Conservation (phyloP, 2,797 vertebrate species). For the Pristis pectinata region DNA sequence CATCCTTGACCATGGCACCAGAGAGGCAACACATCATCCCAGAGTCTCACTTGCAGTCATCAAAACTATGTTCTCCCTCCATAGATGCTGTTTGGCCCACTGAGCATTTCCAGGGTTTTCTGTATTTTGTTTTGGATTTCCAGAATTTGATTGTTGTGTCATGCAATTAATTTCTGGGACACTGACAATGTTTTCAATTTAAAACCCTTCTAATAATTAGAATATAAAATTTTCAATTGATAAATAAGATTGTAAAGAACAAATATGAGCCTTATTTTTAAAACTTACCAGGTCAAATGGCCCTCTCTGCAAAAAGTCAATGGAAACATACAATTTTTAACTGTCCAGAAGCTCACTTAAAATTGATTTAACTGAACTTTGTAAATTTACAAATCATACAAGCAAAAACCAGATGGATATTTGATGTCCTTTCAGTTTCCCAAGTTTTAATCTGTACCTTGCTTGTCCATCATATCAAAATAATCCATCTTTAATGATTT, state of each 20-base stretch:
- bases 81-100: too few relatives aligned
- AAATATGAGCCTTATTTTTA: not conserved
- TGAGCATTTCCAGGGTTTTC: too few relatives aligned
- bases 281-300: not conserved
- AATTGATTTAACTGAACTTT: not conserved
- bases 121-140: too few relatives aligned
- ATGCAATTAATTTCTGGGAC: not conserved
- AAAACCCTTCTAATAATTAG: not conserved
- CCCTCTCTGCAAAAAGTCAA: not conserved
- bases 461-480: not conserved
- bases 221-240: not conserved
- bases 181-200: not conserved
- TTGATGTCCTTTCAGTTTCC: not conserved
- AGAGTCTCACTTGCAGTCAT: too few relatives aligned
- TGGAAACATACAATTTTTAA: not conserved
- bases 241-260: not conserved
- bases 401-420: not conserved
- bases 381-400: not conserved
- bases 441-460: not conserved
- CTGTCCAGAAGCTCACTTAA: not conserved
- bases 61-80: too few relatives aligned
- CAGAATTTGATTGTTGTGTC: too few relatives aligned
- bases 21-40: too few relatives aligned
- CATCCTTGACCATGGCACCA: too few relatives aligned
- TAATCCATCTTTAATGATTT: not conserved